Evolutionary conservation across 2,888 invertebrate species (phyloP).

Genomic region (Polydrusus pterygomalis): DNA sequence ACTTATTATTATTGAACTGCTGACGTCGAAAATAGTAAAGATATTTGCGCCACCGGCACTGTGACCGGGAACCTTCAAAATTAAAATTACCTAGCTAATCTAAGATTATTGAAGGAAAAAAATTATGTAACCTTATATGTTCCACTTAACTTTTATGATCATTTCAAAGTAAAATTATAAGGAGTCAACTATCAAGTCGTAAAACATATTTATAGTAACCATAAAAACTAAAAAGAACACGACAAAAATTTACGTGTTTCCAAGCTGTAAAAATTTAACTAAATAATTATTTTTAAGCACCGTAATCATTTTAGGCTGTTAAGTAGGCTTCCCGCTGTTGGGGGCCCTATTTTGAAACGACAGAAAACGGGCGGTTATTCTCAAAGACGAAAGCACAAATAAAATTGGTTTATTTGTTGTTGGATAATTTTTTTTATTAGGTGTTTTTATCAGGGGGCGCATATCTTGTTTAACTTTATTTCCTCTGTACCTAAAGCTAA

Average conservation of each 20-base stretch:
- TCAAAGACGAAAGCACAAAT: too few species aligned
- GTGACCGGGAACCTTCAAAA: background rate
- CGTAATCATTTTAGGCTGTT: slow-evolving; percentile 9
- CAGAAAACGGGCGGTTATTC: background rate
- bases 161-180: slow-evolving; percentile 30
- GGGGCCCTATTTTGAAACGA: background rate
- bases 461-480: too few species aligned
- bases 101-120: background rate
- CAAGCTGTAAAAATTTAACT: slow-evolving; percentile 33
- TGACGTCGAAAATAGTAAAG: too few species aligned
- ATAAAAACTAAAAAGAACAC: slow-evolving; percentile 32
- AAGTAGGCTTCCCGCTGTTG: slow-evolving; percentile 31
- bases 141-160: slow-evolving; percentile 26
- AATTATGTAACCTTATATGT: background rate
- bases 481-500: too few species aligned
- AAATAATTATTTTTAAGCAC: slow-evolving; percentile 36
- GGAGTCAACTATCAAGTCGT: slow-evolving; percentile 25
- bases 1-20: too few species aligned
- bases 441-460: too few species aligned
- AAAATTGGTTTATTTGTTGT: too few species aligned
- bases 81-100: background rate
- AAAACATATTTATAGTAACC: slow-evolving; percentile 31
- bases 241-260: slow-evolving; percentile 34
- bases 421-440: too few species aligned
- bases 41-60: too few species aligned